phyloP scores from a whole-genome alignment of 2,888 invertebrate genomes.

The Ophonus ardosiacus region DNA sequence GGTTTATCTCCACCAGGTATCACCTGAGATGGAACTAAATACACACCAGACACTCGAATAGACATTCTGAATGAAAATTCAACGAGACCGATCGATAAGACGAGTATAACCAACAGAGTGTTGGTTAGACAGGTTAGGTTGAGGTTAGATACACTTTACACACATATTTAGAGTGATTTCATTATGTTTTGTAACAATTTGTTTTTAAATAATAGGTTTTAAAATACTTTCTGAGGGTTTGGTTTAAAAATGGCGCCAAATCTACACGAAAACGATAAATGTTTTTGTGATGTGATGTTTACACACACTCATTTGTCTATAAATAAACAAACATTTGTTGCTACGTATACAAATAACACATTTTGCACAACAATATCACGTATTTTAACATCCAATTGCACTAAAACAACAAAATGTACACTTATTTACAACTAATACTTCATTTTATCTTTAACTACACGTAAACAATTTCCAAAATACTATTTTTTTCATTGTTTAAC shows the following conservation, averaged over 20 bases:
- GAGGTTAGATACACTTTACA: not conserved
- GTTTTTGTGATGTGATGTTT: not conserved
- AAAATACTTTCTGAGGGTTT: not conserved
- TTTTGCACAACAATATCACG: not conserved
- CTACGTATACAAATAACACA: not conserved
- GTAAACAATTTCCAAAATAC: no score
- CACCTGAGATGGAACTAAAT: slow-evolving; percentile 69
- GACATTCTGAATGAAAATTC: slow-evolving; percentile 68
- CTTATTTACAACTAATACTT: no score
- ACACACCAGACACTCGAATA: slow-evolving; percentile 71
- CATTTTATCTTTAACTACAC: no score
- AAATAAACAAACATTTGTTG: not conserved
- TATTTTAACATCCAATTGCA: not conserved
- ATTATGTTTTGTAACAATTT: not conserved
- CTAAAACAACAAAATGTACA: no score
- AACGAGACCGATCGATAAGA: not conserved
- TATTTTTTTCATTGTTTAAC: no score
- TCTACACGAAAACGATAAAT: not conserved
- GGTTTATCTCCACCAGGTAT: slow-evolving; percentile 47
- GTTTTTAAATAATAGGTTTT: not conserved
- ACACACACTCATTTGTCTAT: not conserved
- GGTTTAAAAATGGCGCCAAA: not conserved
- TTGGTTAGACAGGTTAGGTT: not conserved
- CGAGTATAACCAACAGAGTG: not conserved
- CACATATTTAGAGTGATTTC: not conserved